phyloP scores from a whole-genome alignment of 2,113 vertebrate species.

The Trematomus loennbergii region DNA sequence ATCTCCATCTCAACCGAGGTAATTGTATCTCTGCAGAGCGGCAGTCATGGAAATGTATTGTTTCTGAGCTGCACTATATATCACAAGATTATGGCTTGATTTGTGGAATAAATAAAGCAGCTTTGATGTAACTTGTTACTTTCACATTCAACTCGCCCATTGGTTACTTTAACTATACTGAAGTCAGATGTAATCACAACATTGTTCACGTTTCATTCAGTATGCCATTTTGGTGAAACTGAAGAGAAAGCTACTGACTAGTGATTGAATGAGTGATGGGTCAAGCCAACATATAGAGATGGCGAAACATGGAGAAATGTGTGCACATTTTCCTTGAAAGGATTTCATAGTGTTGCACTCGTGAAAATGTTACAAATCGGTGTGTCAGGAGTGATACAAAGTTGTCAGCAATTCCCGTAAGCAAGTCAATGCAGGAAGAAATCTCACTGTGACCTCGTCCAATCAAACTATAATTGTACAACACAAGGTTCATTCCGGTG shows the following conservation, averaged over 20 bases:
- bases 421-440: background rate
- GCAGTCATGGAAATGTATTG: background rate
- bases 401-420: background rate
- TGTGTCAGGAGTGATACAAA: background rate
- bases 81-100: slow-evolving; percentile 19
- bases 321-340: background rate
- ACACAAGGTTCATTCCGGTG: background rate
- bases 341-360: background rate
- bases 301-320: background rate
- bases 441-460: background rate
- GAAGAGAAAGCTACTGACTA: background rate
- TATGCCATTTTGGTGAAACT: background rate
- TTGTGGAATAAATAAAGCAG: slow-evolving; percentile 19
- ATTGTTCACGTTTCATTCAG: background rate
- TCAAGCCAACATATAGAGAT: too few relatives aligned
- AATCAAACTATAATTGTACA: background rate
- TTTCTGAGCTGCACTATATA: background rate
- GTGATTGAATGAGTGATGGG: background rate
- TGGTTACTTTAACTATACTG: too few relatives aligned
- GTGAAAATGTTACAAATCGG: background rate
- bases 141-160: background rate
- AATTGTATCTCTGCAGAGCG: slow-evolving; percentile 12
- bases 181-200: background rate
- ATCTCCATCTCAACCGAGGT: background rate
- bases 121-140: background rate